Conservation (phyloP, 2,113 vertebrate genomes). For the Saccopteryx bilineata region DNA sequence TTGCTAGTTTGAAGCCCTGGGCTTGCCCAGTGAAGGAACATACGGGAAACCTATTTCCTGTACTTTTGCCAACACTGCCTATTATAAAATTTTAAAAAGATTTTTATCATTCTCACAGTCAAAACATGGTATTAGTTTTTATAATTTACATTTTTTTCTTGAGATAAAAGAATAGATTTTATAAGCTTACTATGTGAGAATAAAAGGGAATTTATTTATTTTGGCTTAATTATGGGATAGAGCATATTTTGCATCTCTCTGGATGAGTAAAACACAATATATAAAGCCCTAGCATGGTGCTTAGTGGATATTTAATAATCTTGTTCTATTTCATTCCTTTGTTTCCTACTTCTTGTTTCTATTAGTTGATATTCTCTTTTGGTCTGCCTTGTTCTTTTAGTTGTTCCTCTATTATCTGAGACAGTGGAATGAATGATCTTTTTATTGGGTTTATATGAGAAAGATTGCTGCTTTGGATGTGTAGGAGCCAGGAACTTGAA, state of each 20-base stretch:
- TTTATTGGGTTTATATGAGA: background rate
- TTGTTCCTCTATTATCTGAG: background rate
- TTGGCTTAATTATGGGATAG: background rate
- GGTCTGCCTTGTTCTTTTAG: conserved; percentile 3
- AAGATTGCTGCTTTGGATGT: conserved; percentile 35
- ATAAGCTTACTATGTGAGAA: background rate
- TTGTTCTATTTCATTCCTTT: conserved; percentile 13
- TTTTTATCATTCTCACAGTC: background rate
- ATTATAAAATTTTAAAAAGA: background rate
- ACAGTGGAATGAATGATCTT: conserved; percentile 4
- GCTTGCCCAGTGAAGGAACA: no score
- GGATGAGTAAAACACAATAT: conserved; percentile 8
- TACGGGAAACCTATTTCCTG: background rate
- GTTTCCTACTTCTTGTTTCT: background rate
- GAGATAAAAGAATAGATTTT: conserved; percentile 35
- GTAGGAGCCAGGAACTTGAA: background rate
- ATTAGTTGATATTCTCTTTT: background rate
- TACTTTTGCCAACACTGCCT: background rate
- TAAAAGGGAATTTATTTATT: conserved; percentile 45
- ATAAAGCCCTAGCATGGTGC: background rate
- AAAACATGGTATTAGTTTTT: background rate
- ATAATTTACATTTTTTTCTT: conserved; percentile 30
- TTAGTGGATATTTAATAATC: conserved; percentile 10
- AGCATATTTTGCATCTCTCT: background rate
- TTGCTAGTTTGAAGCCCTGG: no score